These are phyloP conservation scores for Thecocarcelia acutangulata DNA, from an alignment of 2,888 invertebrate species.

Conservation along the genomic window DNA sequence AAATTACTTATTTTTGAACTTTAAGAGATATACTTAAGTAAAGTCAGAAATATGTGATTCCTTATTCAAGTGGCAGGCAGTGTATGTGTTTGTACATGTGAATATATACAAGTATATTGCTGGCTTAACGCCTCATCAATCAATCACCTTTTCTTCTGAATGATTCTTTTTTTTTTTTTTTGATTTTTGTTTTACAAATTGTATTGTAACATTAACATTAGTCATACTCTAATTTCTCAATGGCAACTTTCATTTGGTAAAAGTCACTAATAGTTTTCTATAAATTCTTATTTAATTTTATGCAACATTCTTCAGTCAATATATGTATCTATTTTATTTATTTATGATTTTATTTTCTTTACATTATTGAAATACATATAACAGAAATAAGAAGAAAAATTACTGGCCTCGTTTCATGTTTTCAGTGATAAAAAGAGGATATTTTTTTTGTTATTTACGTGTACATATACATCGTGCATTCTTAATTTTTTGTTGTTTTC, in stretches of 20 bases:
- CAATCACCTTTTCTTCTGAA: slow-evolving; percentile 44
- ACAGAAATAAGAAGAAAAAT: slow-evolving; percentile 12
- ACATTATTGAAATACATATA: slow-evolving; percentile 15
- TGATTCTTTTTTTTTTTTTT: neutral
- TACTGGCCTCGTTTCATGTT: slow-evolving; percentile 42
- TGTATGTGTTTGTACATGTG: no score
- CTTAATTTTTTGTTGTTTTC: neutral
- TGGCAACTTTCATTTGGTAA: slow-evolving; percentile 51
- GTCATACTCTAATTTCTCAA: slow-evolving; percentile 50
- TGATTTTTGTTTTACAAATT: neutral
- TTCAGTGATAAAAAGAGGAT: slow-evolving; percentile 19
- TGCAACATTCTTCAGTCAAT: neutral
- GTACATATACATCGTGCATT: neutral
- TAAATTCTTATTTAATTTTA: slow-evolving; percentile 28
- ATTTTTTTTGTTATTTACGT: slow-evolving; percentile 2
- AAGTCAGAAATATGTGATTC: no score
- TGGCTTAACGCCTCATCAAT: slow-evolving; percentile 56
- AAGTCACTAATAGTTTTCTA: slow-evolving; percentile 35
- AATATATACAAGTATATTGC: neutral
- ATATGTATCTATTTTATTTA: no score
- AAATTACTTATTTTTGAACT: no score
- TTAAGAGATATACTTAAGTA: no score
- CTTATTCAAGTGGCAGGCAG: no score
- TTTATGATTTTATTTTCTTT: slow-evolving; percentile 32
- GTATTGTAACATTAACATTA: neutral